Evolutionary conservation across 2,888 invertebrate species (phyloP).

Genomic region (Caenorhabditis zanzibari): DNA sequence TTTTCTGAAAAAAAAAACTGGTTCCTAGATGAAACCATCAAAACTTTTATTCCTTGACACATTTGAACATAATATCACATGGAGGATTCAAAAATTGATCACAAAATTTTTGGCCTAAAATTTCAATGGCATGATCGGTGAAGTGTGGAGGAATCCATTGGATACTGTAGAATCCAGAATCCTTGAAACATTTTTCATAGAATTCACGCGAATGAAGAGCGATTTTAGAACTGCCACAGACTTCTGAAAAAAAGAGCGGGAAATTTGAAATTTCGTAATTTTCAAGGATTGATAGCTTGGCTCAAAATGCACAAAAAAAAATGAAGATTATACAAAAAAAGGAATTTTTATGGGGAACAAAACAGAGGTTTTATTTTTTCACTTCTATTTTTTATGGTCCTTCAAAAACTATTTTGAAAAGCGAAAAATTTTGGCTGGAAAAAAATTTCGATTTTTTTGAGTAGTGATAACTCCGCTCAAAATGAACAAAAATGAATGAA

Average conservation of each 20-base stretch:
- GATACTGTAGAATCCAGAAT: conserved; percentile 41
- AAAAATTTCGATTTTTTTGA: too few species aligned
- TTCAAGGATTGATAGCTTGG: background rate
- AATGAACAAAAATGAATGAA: too few species aligned
- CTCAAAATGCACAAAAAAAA: background rate
- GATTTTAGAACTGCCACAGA: conserved; percentile 53
- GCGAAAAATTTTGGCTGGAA: too few species aligned
- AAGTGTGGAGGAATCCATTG: conserved; percentile 66
- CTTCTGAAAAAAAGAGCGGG: conserved; percentile 24
- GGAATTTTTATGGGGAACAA: too few species aligned
- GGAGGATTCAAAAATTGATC: conserved; percentile 54
- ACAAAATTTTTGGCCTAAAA: conserved; percentile 55
- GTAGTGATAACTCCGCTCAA: too few species aligned
- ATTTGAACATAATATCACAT: conserved; percentile 59
- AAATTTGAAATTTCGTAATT: background rate
- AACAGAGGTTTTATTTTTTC: too few species aligned
- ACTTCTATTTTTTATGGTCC: too few species aligned
- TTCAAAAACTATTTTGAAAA: too few species aligned
- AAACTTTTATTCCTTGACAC: conserved; percentile 3
- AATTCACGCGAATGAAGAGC: conserved; percentile 62
- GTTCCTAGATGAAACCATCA: too few species aligned
- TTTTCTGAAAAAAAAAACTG: too few species aligned
- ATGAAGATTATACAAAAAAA: too few species aligned
- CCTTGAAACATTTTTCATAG: conserved; percentile 48
- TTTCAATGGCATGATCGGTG: conserved; percentile 36